These are phyloP conservation scores for Sanderia malayensis DNA, from an alignment of 30 jellyfish, hydroid and myxozoan genomes.

Conservation along the genomic window DNA sequence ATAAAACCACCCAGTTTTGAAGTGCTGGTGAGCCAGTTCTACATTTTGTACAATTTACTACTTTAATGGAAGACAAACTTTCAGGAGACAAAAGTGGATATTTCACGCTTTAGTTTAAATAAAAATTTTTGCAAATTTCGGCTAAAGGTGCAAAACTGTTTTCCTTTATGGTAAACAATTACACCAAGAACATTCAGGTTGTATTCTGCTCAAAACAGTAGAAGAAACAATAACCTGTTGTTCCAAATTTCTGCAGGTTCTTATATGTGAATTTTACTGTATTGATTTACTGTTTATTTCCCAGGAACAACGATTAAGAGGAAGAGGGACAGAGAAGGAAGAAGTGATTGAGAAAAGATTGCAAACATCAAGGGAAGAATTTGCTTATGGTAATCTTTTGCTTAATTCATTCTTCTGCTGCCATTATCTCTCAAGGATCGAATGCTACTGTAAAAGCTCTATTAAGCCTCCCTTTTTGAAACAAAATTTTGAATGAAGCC, in stretches of 20 bases:
- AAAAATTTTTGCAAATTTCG: not conserved
- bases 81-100: no score
- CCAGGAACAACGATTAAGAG: conserved; percentile 82
- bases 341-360: conserved; percentile 83
- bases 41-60: not conserved
- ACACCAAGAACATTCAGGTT: not conserved
- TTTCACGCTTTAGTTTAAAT: not conserved
- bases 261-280: not conserved
- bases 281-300: no score
- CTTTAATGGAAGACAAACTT: not conserved
- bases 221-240: no score
- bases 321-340: conserved; percentile 91
- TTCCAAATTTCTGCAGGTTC: not conserved
- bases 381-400: conserved; percentile 64
- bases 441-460: not conserved
- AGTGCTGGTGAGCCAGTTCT: conserved; percentile 69
- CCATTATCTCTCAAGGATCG: no score
- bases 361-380: conserved; percentile 65
- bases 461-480: not conserved
- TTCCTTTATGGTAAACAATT: not conserved
- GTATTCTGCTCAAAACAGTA: not conserved
- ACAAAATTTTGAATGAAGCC: not conserved
- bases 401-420: not conserved
- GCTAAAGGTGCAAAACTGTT: not conserved
- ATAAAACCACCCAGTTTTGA: conserved; percentile 87